These are phyloP conservation scores for Catamblyrhynchus diadema DNA, from an alignment of 2,797 vertebrate genomes.

Conservation along the genomic window DNA sequence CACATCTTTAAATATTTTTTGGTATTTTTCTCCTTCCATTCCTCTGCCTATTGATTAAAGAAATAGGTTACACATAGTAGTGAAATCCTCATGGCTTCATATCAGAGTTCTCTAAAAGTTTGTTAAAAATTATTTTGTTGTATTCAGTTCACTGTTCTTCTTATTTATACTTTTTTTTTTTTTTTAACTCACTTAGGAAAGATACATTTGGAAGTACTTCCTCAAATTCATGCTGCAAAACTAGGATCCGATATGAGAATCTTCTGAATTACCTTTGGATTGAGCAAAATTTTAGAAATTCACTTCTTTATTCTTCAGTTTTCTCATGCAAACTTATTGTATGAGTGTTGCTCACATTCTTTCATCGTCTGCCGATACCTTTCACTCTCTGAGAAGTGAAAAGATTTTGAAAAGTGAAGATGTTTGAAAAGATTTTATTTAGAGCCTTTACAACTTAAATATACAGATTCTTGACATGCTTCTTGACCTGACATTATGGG, in stretches of 20 bases:
- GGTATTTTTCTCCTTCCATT: not conserved
- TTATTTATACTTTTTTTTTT: not conserved
- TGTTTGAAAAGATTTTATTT: not conserved
- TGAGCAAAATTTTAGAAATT: not conserved
- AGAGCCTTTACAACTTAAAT: not conserved
- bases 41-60: not conserved
- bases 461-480: not conserved
- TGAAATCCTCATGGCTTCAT: not conserved
- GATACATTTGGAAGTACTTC: not conserved
- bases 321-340: fast-evolving
- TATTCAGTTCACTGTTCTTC: not conserved
- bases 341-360: not conserved
- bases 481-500: not conserved
- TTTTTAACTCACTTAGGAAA: not conserved
- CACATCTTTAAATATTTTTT: not conserved
- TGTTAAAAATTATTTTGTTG: not conserved
- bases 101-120: not conserved
- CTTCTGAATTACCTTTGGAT: not conserved
- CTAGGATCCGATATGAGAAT: not conserved
- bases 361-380: not conserved
- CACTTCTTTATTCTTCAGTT: not conserved
- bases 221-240: not conserved
- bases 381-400: not conserved
- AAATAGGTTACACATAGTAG: not conserved
- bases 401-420: too few species aligned